Conservation (phyloP, 2,888 invertebrate genomes). For the Drosophila subsilvestris region DNA sequence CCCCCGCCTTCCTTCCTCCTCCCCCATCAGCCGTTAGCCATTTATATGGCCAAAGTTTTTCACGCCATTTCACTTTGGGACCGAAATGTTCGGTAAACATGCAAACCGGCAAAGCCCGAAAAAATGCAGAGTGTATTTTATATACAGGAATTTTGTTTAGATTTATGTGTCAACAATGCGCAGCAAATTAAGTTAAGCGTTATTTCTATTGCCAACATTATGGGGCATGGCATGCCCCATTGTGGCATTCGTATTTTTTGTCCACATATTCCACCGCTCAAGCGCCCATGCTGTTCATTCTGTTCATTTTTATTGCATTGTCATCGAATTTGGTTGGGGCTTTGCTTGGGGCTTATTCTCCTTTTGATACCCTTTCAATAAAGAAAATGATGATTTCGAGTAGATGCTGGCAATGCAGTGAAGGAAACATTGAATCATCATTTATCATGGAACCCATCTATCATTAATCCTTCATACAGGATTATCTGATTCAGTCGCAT, state of each 20-base stretch:
- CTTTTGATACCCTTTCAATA: neutral
- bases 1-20: slow-evolving; percentile 20
- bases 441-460: no score
- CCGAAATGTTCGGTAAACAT: slow-evolving; percentile 67
- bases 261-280: no score
- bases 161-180: slow-evolving; percentile 76
- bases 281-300: slow-evolving; percentile 13
- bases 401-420: neutral
- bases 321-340: slow-evolving; percentile 30
- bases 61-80: slow-evolving; percentile 75
- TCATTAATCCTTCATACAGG: neutral
- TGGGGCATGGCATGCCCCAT: slow-evolving; percentile 38
- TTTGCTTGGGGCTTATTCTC: slow-evolving; percentile 7
- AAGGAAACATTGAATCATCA: no score
- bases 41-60: slow-evolving; percentile 72
- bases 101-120: slow-evolving; percentile 55
- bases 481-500: neutral
- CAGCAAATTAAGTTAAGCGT: slow-evolving; percentile 70
- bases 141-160: slow-evolving; percentile 53
- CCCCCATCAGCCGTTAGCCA: slow-evolving; percentile 57
- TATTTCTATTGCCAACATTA: slow-evolving; percentile 74
- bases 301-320: slow-evolving; percentile 42
- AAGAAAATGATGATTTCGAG: neutral
- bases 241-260: slow-evolving; percentile 18
- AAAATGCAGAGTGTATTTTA: slow-evolving; percentile 26